Percentiles rank a stretch among this genome's conserved stretches.
These are phyloP conservation scores for Halcyon smyrnensis DNA, from an alignment of 2,797 vertebrate genomes.

Conservation along the genomic window DNA sequence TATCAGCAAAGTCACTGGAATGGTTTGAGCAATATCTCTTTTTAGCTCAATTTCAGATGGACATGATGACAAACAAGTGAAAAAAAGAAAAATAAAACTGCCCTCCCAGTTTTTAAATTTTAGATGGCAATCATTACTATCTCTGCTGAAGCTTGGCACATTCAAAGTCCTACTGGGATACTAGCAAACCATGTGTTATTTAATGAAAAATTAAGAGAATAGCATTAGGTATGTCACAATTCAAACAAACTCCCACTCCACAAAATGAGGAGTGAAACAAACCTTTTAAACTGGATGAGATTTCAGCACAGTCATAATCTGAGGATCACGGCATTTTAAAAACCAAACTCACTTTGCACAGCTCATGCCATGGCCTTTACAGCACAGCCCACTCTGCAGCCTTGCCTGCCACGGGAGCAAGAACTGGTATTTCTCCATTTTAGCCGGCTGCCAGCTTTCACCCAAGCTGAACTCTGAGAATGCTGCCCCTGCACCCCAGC, in stretches of 20 bases:
- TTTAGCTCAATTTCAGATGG: neutral
- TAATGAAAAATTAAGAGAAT: neutral
- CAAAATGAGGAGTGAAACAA: neutral
- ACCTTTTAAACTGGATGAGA: neutral
- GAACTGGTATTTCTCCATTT: neutral
- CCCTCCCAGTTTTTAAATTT: neutral
- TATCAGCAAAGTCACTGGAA: neutral
- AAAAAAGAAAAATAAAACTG: neutral
- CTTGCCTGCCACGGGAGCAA: neutral
- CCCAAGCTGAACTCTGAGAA: neutral
- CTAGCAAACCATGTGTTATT: neutral
- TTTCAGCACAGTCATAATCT: neutral
- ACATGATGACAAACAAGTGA: neutral
- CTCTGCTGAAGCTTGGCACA: neutral
- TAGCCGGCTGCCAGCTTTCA: neutral
- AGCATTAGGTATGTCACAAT: neutral
- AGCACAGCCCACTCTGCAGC: neutral
- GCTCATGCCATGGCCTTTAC: neutral
- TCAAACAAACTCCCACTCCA: neutral
- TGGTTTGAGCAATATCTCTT: neutral
- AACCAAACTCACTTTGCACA: neutral
- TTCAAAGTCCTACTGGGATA: neutral
- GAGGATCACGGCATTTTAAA: neutral
- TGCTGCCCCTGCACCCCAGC: fast-evolving
- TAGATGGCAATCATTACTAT: neutral